Conservation (phyloP, 2,113 vertebrate genomes). For the Oreochromis tanganicae region DNA sequence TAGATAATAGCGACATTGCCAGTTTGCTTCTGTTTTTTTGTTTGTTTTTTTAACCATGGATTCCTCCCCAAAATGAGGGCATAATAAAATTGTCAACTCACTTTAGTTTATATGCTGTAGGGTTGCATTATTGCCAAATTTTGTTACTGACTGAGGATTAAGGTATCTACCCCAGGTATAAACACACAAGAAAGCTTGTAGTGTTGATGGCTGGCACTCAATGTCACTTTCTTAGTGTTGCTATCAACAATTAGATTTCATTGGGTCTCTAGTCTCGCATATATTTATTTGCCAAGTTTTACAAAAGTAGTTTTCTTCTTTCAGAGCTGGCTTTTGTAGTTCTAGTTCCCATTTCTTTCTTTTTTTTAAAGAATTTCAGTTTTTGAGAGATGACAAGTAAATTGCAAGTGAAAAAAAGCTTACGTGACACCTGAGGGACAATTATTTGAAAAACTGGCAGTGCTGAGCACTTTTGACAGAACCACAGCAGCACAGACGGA, state of each 20-base stretch:
- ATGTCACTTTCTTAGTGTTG: neutral
- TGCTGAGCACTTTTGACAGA: conserved; percentile 47
- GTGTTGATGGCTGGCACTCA: neutral
- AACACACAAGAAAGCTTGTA: neutral
- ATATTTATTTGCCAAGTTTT: neutral
- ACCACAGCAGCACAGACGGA: conserved; percentile 28
- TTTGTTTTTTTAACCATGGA: neutral
- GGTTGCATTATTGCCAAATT: neutral
- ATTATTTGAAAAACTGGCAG: conserved; percentile 34
- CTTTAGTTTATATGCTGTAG: neutral
- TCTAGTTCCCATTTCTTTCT: neutral
- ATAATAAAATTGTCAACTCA: neutral
- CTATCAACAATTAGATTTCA: neutral
- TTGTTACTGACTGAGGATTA: neutral
- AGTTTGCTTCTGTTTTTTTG: neutral
- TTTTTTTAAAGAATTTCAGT: neutral
- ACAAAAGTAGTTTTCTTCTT: neutral
- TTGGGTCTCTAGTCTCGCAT: neutral
- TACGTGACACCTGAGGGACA: neutral
- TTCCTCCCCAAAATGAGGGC: neutral
- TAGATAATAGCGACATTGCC: neutral
- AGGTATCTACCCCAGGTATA: neutral
- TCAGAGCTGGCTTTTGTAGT: neutral
- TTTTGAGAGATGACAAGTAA: conserved; percentile 9
- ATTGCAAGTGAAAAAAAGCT: conserved; percentile 2